Evolutionary conservation across 2,888 invertebrate species (phyloP).

Genomic region (Galerucella calmariensis): DNA sequence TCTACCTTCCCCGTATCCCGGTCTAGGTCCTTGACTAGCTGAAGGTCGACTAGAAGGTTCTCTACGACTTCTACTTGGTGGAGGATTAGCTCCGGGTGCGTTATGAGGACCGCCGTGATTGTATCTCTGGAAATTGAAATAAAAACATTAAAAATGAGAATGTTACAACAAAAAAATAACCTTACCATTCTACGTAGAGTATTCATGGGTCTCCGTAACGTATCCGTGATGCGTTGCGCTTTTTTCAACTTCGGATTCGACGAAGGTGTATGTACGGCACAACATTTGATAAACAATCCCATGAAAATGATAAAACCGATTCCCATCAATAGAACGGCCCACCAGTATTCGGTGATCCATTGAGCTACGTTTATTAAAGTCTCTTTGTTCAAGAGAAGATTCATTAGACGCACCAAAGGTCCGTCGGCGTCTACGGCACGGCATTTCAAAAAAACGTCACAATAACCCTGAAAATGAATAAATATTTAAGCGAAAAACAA

Average conservation of each 20-base stretch:
- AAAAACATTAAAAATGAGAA: background rate
- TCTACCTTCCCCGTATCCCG: slow-evolving; percentile 78
- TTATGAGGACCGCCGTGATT: slow-evolving; percentile 61
- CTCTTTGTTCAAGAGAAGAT: slow-evolving; percentile 90
- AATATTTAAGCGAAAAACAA: background rate
- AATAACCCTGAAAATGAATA: slow-evolving; percentile 81
- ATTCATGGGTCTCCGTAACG: slow-evolving; percentile 89
- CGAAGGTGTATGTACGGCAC: slow-evolving; percentile 99
- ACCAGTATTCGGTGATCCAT: slow-evolving; percentile 97
- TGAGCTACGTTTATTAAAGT: slow-evolving; percentile 88
- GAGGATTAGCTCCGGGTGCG: slow-evolving; percentile 57
- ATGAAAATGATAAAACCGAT: slow-evolving; percentile 93
- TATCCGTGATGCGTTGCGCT: slow-evolving; percentile 92
- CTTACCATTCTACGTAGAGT: slow-evolving; percentile 88
- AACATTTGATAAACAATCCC: slow-evolving; percentile 99
- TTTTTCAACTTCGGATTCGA: slow-evolving; percentile 98
- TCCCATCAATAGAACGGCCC: slow-evolving; percentile 92
- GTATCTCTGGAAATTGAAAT: slow-evolving; percentile 62
- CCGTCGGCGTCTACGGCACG: slow-evolving; percentile 99
- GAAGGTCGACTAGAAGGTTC: slow-evolving; percentile 62
- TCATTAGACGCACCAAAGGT: slow-evolving; percentile 95
- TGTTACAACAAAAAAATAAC: background rate
- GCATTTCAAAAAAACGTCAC: slow-evolving; percentile 99
- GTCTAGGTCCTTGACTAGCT: slow-evolving; percentile 67
- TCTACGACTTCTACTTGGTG: slow-evolving; percentile 61